phyloP scores from a whole-genome alignment of 2,113 vertebrate genomes.

The Megalops atlanticus region DNA sequence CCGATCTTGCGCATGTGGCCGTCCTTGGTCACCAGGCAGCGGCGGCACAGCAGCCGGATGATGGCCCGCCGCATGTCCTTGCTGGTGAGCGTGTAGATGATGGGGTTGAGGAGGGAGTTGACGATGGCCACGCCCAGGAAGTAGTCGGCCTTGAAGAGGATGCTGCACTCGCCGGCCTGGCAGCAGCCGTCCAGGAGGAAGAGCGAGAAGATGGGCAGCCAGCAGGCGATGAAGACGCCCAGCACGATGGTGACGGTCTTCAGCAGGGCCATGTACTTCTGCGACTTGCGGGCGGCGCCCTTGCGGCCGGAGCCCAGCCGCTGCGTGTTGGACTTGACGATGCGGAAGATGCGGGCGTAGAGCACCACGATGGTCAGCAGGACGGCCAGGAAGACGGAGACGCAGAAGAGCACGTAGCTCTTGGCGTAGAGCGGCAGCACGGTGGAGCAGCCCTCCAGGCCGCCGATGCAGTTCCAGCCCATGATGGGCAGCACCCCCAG shows the following conservation, averaged over 20 bases:
- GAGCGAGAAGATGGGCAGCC: constrained; percentile 85
- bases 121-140: constrained; percentile 87
- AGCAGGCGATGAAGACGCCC: constrained; percentile 84
- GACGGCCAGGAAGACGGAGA: constrained; percentile 75
- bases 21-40: constrained; percentile 59
- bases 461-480: constrained; percentile 87
- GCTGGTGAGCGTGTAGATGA: constrained; percentile 90
- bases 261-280: constrained; percentile 80
- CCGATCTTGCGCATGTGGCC: constrained; percentile 68
- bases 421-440: constrained; percentile 87
- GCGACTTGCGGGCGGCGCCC: constrained; percentile 62
- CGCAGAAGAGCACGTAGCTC: constrained; percentile 84
- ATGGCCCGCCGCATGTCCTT: constrained; percentile 83
- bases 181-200: constrained; percentile 82
- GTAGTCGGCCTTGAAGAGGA: constrained; percentile 83
- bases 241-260: constrained; percentile 86
- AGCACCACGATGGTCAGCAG: constrained; percentile 83
- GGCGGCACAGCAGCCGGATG: constrained; percentile 74
- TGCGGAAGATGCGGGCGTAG: constrained; percentile 82
- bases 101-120: constrained; percentile 87
- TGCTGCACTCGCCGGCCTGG: constrained; percentile 54
- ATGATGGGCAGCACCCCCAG: constrained; percentile 79
- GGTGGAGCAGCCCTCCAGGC: constrained; percentile 77
- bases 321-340: constrained; percentile 79
- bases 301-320: constrained; percentile 53